Base-by-base conservation (phyloP, 2,888 invertebrate genomes). In the Uloborus plumipes region DNA sequence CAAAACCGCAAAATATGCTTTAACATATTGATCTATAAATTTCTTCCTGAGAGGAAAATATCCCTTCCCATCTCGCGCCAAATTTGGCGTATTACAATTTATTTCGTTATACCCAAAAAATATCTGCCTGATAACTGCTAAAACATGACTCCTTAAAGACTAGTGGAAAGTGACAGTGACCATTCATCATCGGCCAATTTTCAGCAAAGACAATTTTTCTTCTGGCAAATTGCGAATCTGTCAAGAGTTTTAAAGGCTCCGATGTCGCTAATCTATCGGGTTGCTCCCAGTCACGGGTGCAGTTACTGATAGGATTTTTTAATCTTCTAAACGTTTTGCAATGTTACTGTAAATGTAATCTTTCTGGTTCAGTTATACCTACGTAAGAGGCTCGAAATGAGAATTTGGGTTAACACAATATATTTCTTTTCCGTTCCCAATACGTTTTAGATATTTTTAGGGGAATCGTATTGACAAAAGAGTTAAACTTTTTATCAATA, bases 21-120 rank as follows among this genome's bases (percentile, higher is more conserved):
- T 76, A 76, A 76, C 62, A 69, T 71, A 77, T 71, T 77, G 77
- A 77, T 77, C 77, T 71, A 77, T 77, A 77, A 77, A 77, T 77
- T 77, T 71, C 77, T 77, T 77, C 51, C 20, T 58, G 55, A 16
- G 16, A 47, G 39, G 62, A 22, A 31, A 75, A 75, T 59, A 31
- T 67, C 39, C 22, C 13, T 64, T 47, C 9, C 20, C 18, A 13
- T 31, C 39, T 3, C 31, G 64, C 70, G 77, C 77, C 71, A 77
- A 77, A 77, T 77, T 77, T 77, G 70, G 77, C 77, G 77, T 22
- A 49, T 50, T 70, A 77, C 64, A 71, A 70, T 70, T 77, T 77
- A 77, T 77, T 71, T 58, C 53, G 71, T 64, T 59, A 64, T 77
- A 71, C 6, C 7, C 64, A 70, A 77, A 31, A 61, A 71, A 64